Evolutionary conservation across 2,113 vertebrate genomes (phyloP), one percentile per base, ranked within the genome.

Genomic region (Microcebus murinus): DNA sequence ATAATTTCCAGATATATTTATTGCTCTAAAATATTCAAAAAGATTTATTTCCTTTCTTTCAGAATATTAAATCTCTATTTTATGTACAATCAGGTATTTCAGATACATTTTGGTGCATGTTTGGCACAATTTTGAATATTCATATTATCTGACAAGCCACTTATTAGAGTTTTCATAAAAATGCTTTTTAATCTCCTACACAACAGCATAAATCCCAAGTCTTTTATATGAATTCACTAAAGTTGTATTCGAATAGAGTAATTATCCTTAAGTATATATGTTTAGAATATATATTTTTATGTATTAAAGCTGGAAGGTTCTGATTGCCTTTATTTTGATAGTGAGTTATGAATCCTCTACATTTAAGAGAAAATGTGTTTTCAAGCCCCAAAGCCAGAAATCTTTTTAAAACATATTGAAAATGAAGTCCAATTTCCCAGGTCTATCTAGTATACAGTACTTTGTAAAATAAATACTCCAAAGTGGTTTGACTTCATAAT

Each of bases 401-500:
- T 96, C 77, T 92, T 98, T 96, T 86, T 74, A 92, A 96, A 96
- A 94, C 52, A 94, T 96, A 94, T 82, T 96, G 89, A 93, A 96
- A 97, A 95, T 94, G 70, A 97, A 93, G 52, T 93, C 52, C 20
- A 94, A 95, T 94, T 97, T 97, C 82, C 76, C 50, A 68, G 42
- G 61, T 91, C 74, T 84, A 96, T 96, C 91, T 74, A 90, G 48
- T 84, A 57, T 93, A 93, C 48, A 93, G 59, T 90, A 93, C 10
- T 93, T 97, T 95, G 65, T 91, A 97, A 97, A 97, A 97, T 97
- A 98, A 97, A 97, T 96, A 95, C 63, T 97, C 79, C 87, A 87
- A 95, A 94, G 80, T 90, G 39, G 71, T 95, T 94, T 97, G 95
- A 95, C 27, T 97, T 96, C 74, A 93, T 96, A 97, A 95, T n/a